A percentile compares a stretch with the other conserved stretches of the same genome.
Evolutionary conservation across 1,140 invertebrate genomes (phyloP).

Genomic region (Zaprionus tsacasi): DNA sequence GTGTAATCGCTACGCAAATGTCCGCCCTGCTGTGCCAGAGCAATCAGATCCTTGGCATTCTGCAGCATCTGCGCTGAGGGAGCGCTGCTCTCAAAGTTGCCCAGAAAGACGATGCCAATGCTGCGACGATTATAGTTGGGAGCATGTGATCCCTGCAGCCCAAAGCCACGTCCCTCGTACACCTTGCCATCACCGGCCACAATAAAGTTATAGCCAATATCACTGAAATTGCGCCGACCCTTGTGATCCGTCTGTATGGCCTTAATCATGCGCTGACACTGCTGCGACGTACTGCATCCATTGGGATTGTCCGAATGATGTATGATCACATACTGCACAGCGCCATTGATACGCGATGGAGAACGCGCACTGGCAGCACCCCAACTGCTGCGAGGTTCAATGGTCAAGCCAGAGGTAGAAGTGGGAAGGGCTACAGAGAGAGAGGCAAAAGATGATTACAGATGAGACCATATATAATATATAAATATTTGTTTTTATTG

Average conservation of each 20-base stretch:
- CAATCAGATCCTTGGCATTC: conserved; percentile 87
- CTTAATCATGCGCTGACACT: conserved; percentile 86
- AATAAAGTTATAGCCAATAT: conserved; percentile 88
- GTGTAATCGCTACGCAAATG: conserved; percentile 74
- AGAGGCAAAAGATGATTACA: background rate
- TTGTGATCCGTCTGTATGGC: conserved; percentile 87
- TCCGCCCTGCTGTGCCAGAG: conserved; percentile 85
- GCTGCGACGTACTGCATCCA: conserved; percentile 85
- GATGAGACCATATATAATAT: background rate
- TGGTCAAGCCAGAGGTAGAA: conserved; percentile 45
- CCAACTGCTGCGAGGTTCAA: conserved; percentile 79
- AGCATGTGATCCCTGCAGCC: conserved; percentile 88
- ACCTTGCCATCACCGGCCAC: conserved; percentile 86
- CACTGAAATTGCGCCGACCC: conserved; percentile 87
- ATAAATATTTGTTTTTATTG: background rate
- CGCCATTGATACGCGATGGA: conserved; percentile 65
- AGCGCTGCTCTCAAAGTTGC: conserved; percentile 84
- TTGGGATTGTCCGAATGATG: conserved; percentile 89
- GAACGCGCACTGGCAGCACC: conserved; percentile 70
- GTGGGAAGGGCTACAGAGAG: conserved; percentile 41
- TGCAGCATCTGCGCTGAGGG: conserved; percentile 87
- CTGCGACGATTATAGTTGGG: conserved; percentile 88
- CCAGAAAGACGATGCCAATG: conserved; percentile 88
- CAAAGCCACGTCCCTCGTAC: conserved; percentile 91
- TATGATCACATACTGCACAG: conserved; percentile 90